These are phyloP conservation scores for Cantharis flavilabris DNA, from an alignment of 2,888 invertebrate genomes.

Conservation along the genomic window DNA sequence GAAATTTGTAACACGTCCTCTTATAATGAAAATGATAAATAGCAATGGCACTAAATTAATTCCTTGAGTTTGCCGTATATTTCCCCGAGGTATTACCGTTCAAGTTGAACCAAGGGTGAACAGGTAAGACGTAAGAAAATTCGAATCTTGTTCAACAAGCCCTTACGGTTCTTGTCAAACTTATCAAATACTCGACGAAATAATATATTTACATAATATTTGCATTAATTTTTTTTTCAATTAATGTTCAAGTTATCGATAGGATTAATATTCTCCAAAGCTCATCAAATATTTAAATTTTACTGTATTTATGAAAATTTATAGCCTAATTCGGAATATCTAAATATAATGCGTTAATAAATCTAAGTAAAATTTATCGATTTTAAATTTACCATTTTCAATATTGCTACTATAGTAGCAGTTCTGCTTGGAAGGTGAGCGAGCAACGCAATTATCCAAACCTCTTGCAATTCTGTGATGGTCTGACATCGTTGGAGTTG, in stretches of 20 bases:
- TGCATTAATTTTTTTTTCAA: not conserved
- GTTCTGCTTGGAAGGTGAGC: too few species aligned
- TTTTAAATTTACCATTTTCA: not conserved
- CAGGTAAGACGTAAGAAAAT: constrained; percentile 1
- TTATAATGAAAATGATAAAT: constrained; percentile 3
- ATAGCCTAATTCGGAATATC: not conserved
- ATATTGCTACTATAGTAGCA: not conserved
- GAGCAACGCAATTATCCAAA: too few species aligned
- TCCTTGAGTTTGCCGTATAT: constrained; percentile 1
- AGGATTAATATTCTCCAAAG: not conserved
- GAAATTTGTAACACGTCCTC: constrained; percentile 2
- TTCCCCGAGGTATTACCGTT: constrained; percentile 2
- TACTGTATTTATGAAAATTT: not conserved
- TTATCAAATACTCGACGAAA: not conserved
- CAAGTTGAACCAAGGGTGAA: constrained; percentile 1
- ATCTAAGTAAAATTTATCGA: not conserved
- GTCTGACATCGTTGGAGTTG: too few species aligned
- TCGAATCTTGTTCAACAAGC: not conserved
- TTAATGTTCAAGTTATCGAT: not conserved
- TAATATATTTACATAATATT: constrained; percentile 2
- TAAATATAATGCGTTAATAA: not conserved
- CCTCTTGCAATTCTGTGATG: too few species aligned
- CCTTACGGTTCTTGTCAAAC: not conserved
- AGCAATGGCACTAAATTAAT: constrained; percentile 4
- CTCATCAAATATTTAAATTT: not conserved